These are phyloP conservation scores for Neoseiulus cucumeris DNA, from an alignment of 1,140 invertebrate species.

Conservation along the genomic window DNA sequence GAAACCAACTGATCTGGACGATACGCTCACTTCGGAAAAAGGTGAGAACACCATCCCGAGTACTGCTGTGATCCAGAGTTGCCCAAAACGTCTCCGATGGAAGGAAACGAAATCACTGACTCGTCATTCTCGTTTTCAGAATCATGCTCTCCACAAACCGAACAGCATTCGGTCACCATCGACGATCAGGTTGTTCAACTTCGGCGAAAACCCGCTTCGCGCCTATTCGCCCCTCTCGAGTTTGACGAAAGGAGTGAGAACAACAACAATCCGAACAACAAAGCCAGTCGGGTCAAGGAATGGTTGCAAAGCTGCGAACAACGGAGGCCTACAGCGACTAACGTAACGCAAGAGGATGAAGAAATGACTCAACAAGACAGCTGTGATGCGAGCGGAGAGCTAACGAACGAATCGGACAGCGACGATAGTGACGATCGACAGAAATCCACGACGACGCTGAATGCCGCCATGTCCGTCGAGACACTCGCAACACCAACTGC, in stretches of 20 bases:
- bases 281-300: background rate
- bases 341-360: no score
- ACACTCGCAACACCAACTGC: background rate
- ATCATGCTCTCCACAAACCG: no score
- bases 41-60: no score
- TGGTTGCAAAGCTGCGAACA: constrained; percentile 2
- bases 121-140: no score
- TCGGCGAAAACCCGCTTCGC: background rate
- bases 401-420: constrained; percentile 2
- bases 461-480: background rate
- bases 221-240: background rate
- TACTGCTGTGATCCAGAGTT: no score
- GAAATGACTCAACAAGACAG: background rate
- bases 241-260: background rate
- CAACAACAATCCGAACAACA: background rate
- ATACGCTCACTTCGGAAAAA: constrained; percentile 1
- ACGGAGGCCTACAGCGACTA: background rate
- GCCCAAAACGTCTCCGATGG: no score
- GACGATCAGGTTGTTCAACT: constrained; percentile 8
- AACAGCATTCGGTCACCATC: background rate
- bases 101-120: no score
- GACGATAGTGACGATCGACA: constrained; percentile 1
- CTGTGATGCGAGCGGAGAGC: constrained; percentile 2
- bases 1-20: background rate
- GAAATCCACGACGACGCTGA: background rate